Conservation (phyloP, 2,888 invertebrate genomes). For the Meghimatium bilineatum region DNA sequence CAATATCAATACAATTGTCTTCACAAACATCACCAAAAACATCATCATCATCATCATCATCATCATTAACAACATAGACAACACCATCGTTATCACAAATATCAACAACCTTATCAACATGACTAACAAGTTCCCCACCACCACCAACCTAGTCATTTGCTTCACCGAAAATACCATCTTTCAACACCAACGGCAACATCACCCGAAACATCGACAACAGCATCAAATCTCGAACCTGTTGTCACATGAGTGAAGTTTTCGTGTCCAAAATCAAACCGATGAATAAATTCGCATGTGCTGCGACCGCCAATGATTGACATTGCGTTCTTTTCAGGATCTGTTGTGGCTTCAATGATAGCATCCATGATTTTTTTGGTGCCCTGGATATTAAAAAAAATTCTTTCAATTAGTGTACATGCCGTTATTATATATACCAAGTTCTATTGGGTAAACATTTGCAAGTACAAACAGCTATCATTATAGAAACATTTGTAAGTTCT, state of each 20-base stretch:
- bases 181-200: not conserved
- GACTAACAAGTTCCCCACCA: not conserved
- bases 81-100: not conserved
- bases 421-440: too few relatives aligned
- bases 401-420: too few relatives aligned
- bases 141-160: not conserved
- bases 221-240: not conserved
- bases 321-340: slow-evolving; percentile 81
- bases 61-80: not conserved
- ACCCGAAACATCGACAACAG: not conserved
- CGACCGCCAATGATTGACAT: slow-evolving; percentile 88
- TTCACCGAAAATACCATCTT: not conserved
- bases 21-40: not conserved
- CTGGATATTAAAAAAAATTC: not conserved
- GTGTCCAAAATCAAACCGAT: not conserved
- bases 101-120: not conserved
- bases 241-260: slow-evolving; percentile 37
- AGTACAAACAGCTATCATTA: too few relatives aligned
- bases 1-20: not conserved
- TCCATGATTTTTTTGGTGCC: slow-evolving; percentile 97
- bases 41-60: not conserved
- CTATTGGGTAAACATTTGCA: too few relatives aligned
- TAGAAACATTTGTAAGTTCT: too few relatives aligned
- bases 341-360: slow-evolving; percentile 91
- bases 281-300: slow-evolving; percentile 1